Evolutionary conservation across 2,888 invertebrate species (phyloP), one percentile per base, ranked within the genome.

Genomic region (Callyntrura guangdongensis): DNA sequence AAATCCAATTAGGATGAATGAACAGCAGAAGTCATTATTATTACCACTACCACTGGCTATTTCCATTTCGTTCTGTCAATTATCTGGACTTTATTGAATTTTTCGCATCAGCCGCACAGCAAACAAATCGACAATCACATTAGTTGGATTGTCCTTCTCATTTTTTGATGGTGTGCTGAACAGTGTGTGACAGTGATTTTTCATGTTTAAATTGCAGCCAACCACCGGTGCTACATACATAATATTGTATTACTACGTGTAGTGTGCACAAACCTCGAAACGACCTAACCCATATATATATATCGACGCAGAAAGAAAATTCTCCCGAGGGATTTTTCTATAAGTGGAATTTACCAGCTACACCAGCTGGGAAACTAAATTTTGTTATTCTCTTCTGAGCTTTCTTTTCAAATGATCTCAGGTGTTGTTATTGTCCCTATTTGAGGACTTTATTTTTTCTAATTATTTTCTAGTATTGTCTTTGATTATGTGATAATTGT

Each of bases 331-430:
- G 12, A 77, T 53, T 74, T 45, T 77, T 53, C 77, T 53, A 77
- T 36, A 36, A 49, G 77, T 53, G 77, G 69, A 69, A 45, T n/a
- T 69, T 17, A 17, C 69, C 36, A 17, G 36, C 36, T 2, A 12
- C 49, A 8, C 22, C 47, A 20, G 20, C 47, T 72, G 72, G 72
- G 45, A 47, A 72, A 74, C 45, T 20, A 8, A 9, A 22, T 25
- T 25, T 14, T n/a, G 9, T 79, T 61, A 9, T 8, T 36, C 4
- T 81, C 81, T 81, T 81, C 81, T 81, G 81, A 81, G 81, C 81
- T 81, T 81, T 81, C 81, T 81, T 81, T 81, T 81, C 81, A 81
- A 61, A 81, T 81, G 81, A 81, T 81, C 81, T 81, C 81, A 81
- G 81, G 81, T 81, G 61, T 81, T 81, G n/a, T 79, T 59, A 14